A percentile compares a stretch with the other conserved stretches of the same genome.
These are phyloP conservation scores for Monopterus albus DNA, from an alignment of 2,113 vertebrate species.

Conservation along the genomic window DNA sequence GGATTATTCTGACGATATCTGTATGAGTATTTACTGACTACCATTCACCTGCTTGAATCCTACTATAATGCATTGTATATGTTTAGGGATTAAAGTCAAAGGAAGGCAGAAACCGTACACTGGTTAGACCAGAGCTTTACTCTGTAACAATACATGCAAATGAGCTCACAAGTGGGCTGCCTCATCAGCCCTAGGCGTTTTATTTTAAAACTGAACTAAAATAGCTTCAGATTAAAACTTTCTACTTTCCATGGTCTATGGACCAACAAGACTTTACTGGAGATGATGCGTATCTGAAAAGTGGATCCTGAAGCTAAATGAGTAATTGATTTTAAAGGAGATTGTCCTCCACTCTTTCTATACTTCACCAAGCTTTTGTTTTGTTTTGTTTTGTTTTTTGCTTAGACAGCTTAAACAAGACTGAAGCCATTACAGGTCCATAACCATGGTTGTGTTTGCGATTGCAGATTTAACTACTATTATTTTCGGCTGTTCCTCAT, in stretches of 20 bases:
- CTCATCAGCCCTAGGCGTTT: conserved; percentile 38
- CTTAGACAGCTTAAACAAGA: too few relatives aligned
- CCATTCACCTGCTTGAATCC: conserved; percentile 6
- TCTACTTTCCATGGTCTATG: background rate
- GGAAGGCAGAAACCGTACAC: conserved; percentile 29
- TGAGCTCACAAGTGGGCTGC: conserved; percentile 21
- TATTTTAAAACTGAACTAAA: conserved; percentile 18
- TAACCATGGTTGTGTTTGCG: too few relatives aligned
- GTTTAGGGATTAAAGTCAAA: conserved; percentile 23
- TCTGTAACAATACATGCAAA: conserved; percentile 38
- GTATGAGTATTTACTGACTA: conserved; percentile 9
- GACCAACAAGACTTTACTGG: too few relatives aligned
- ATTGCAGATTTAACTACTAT: conserved; percentile 66
- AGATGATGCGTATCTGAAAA: background rate
- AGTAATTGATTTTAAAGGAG: too few relatives aligned
- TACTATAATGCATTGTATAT: conserved; percentile 19
- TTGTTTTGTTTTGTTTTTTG: too few relatives aligned
- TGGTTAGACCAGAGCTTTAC: conserved; percentile 16
- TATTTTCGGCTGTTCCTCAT: too few relatives aligned
- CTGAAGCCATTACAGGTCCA: too few relatives aligned
- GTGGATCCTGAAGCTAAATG: background rate
- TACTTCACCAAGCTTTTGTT: too few relatives aligned
- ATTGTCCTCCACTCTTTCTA: too few relatives aligned
- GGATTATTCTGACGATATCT: conserved; percentile 11
- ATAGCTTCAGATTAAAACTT: conserved; percentile 25